Base-by-base conservation (phyloP, 2,888 invertebrate genomes). In the Drosophila algonquin region DNA sequence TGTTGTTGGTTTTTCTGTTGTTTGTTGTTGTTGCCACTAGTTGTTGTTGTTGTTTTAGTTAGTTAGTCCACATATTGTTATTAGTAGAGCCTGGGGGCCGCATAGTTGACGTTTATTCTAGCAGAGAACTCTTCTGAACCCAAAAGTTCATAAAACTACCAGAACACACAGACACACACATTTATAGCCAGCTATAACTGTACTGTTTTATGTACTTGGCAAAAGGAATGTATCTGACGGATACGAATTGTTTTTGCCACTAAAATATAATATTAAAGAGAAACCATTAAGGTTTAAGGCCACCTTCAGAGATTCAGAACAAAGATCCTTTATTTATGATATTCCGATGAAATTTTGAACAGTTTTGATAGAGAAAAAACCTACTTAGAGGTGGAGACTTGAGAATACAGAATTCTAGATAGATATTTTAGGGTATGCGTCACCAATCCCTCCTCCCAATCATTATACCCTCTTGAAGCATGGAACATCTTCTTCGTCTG, bases 41-140 rank as follows among this genome's bases (percentile, higher is more conserved):
- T 57, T 79, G 57, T 63, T 67, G 18, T 55, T 69, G 35, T 63
- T 68, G 53, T 64, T 64, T 56, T 48, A 44, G 47, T 44, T 65
- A 61, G 58, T 63, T 14, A 40, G 40, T 40, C 14, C 40, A 40
- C 40, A 14, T 69, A 44, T 55, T 63, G 50, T 35, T 58, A 27
- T 51, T 64, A 47, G 48, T 63, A 50, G 45, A 73, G 59, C 54
- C 62, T 52, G 60, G 52, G 62, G 45, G 21, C 75, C 79, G 75
- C 81, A 84, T 70, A 81, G 83, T 84, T 84, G 83, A 84, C 87
- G 79, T 84, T 40, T 83, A 86, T 83, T 86, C 80, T 75, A 72
- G 67, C 60, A 73, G 78, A 47, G 60, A 84, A 83, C 75, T 79
- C 12, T 10, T 4, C 12, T 18, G 12, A 18, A 27, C 14, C 30